These are phyloP conservation scores for Glyphotaelius pellucidus DNA, from an alignment of 2,888 invertebrate genomes.

Conservation along the genomic window DNA sequence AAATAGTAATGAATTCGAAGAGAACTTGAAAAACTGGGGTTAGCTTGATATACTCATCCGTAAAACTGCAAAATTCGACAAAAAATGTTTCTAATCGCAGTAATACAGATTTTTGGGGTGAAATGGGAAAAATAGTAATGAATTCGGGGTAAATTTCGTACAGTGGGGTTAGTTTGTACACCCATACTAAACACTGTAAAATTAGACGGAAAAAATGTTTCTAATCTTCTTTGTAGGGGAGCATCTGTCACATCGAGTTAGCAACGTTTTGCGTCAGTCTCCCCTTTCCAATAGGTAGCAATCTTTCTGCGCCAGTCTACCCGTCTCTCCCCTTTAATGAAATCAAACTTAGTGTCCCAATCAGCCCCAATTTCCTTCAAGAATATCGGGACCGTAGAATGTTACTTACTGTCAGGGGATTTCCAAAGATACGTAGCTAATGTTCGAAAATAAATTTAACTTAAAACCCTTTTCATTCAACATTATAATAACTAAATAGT, in stretches of 20 bases:
- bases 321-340: constrained; percentile 59
- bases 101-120: constrained; percentile 63
- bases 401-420: background rate
- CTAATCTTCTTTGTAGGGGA: constrained; percentile 56
- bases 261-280: constrained; percentile 50
- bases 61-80: too few species aligned
- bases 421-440: background rate
- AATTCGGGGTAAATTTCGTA: constrained; percentile 46
- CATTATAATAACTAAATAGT: background rate
- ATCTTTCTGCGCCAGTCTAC: constrained; percentile 41
- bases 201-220: constrained; percentile 62
- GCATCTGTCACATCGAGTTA: constrained; percentile 63
- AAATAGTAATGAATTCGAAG: constrained; percentile 30
- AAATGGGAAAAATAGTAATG: constrained; percentile 52
- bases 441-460: background rate
- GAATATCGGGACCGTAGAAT: constrained; percentile 15
- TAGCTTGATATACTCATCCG: too few species aligned
- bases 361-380: constrained; percentile 39
- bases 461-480: background rate
- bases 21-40: too few species aligned
- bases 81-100: constrained; percentile 48
- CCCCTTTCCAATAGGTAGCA: constrained; percentile 51
- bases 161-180: constrained; percentile 37
- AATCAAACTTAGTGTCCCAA: constrained; percentile 59
- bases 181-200: constrained; percentile 57